A percentile compares a stretch with the other conserved stretches of the same genome.
These are phyloP conservation scores for Pseudorectes ferrugineus DNA, from an alignment of 2,113 vertebrate genomes.

Conservation along the genomic window DNA sequence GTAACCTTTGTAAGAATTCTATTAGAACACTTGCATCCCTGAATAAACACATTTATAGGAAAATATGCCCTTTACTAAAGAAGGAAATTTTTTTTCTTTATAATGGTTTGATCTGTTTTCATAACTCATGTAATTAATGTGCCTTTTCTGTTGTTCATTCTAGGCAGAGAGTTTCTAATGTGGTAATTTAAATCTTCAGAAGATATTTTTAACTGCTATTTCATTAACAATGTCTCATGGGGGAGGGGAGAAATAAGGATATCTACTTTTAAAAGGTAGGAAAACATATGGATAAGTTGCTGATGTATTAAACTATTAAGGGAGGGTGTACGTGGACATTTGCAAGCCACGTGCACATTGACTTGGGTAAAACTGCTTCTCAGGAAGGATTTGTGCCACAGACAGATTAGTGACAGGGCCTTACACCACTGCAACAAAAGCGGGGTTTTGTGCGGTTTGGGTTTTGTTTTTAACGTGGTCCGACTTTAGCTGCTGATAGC, in stretches of 20 bases:
- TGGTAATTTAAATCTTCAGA: neutral
- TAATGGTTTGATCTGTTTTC: conserved; percentile 3
- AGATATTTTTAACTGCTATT: neutral
- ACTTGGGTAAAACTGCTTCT: neutral
- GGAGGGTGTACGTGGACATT: neutral
- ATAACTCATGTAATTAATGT: neutral
- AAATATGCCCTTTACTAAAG: neutral
- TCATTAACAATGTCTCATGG: neutral
- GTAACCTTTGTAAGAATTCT: neutral
- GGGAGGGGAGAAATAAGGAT: neutral
- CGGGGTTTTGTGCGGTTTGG: neutral
- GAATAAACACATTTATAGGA: neutral
- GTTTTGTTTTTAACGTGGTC: neutral
- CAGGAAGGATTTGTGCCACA: neutral
- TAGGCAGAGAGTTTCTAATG: neutral
- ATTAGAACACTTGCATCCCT: neutral
- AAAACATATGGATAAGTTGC: neutral
- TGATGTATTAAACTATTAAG: neutral
- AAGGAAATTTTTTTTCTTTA: neutral
- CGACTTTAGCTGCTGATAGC: neutral
- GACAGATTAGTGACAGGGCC: neutral
- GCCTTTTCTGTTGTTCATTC: neutral
- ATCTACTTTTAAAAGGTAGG: neutral
- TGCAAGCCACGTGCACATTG: neutral
- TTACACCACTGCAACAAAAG: neutral